Base-by-base conservation (phyloP, 1,140 invertebrate genomes). In the Copidosoma floridanum region DNA sequence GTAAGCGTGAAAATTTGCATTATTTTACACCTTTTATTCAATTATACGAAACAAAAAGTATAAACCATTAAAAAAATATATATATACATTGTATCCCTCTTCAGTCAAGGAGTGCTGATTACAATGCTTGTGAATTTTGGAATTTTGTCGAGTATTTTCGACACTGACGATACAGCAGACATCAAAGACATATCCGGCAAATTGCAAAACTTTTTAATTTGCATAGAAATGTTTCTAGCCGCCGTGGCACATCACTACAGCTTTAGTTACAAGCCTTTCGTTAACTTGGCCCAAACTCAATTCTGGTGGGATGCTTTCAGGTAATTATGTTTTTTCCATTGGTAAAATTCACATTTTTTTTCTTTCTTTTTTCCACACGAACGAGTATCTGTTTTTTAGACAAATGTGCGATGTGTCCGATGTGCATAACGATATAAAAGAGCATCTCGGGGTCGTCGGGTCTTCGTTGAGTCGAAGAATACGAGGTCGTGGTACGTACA, bases 201-300 rank as follows among this genome's bases (percentile, higher is more conserved):
- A 69, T 71, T 97, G 64, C 93, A 96, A 88, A 93, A 98, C 82
- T 97, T 97, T 77, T 81, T 95, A 46, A 95, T 98, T 58, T 98
- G 95, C 71, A 94, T 98, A 69, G 95, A 98, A 81, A 98, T 98
- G 95, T 97, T 97, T 73, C 74, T 98, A 64, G 95, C 95, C 10
- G 92, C 95, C 0, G 86, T 97, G 12, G 95, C 93, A 3, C 95
- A 98, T 81, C 93, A 95, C 73, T 97, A 92, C 77, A 94, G 93
- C 64, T 98, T 98, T 75, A 94, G 94, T 23, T 91, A 96, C 76
- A 88, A 90, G 75, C 91, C 92, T 11, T 98, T 90, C 74, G 82
- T 90, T 50, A 81, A 79, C 74, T 66, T 78, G 38, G 72, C 76
- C 1, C 79, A 81, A 61, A 77, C 65, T 55, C 80, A 83, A 40